phyloP scores from a whole-genome alignment of 1,140 invertebrate genomes.

The Nylanderia fulva region DNA sequence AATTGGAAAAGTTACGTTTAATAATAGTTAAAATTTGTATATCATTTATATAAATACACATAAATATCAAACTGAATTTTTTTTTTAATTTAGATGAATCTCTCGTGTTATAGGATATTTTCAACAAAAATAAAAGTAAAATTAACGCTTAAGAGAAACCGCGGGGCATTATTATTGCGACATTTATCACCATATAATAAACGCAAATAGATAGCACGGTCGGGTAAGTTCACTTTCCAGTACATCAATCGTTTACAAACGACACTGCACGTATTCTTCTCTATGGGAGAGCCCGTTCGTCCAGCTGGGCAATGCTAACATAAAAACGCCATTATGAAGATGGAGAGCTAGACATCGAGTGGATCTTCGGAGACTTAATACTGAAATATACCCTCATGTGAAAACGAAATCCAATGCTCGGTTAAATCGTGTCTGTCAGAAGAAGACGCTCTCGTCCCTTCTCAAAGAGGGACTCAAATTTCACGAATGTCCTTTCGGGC shows the following conservation, averaged over 20 bases:
- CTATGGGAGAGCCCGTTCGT: neutral
- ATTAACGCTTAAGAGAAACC: neutral
- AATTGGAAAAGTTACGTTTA: conserved; percentile 4
- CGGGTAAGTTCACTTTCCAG: conserved; percentile 19
- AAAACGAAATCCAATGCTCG: conserved; percentile 48
- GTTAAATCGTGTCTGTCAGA: conserved; percentile 19
- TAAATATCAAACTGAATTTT: neutral
- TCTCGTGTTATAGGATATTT: neutral
- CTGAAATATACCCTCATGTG: conserved; percentile 51
- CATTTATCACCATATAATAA: conserved; percentile 18
- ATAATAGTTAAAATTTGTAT: neutral
- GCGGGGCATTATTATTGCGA: neutral
- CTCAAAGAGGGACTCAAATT: conserved; percentile 18
- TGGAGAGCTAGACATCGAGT: neutral
- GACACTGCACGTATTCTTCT: neutral
- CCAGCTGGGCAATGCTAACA: conserved; percentile 16
- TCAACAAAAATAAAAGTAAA: neutral
- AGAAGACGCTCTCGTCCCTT: neutral
- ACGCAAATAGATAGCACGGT: conserved; percentile 11
- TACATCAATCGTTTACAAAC: conserved; percentile 64
- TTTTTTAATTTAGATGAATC: neutral
- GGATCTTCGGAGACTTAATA: conserved; percentile 26
- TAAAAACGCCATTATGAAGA: conserved; percentile 53
- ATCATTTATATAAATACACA: neutral
- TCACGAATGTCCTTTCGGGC: conserved; percentile 4